A percentile compares a stretch with the other conserved stretches of the same genome.
These are phyloP conservation scores for Psilopsiagon aurifrons DNA, from an alignment of 2,113 vertebrate genomes.

Conservation along the genomic window DNA sequence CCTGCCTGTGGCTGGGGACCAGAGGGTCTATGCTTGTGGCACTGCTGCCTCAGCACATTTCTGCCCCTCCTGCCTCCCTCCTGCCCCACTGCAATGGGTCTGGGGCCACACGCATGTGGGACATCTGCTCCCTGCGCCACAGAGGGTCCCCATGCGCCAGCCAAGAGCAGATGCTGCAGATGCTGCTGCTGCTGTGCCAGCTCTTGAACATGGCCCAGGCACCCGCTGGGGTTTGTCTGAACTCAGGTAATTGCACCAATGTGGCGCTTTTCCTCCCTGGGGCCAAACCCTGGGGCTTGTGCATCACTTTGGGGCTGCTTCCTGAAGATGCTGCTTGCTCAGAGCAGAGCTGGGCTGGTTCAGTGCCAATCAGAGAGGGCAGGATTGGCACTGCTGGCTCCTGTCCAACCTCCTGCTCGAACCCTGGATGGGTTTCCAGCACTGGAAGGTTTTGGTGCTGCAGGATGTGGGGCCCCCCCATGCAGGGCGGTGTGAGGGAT, in stretches of 20 bases:
- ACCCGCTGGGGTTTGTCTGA: not conserved
- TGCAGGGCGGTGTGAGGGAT: not conserved
- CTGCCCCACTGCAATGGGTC: not conserved
- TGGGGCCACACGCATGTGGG: not conserved
- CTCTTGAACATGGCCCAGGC: not conserved
- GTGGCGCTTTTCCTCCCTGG: not conserved
- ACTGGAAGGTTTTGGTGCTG: not conserved
- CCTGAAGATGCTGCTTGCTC: not conserved
- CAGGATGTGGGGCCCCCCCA: accelerated
- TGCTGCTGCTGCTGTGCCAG: not conserved
- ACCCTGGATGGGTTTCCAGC: accelerated
- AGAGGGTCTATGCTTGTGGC: accelerated
- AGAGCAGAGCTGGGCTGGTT: not conserved
- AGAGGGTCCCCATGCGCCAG: accelerated
- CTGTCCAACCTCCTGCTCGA: not conserved
- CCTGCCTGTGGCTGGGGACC: not conserved
- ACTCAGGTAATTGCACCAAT: not conserved
- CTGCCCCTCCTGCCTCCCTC: not conserved
- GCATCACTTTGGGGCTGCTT: not conserved
- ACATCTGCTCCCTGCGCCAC: not conserved
- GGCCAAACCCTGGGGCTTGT: not conserved
- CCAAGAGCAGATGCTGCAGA: not conserved
- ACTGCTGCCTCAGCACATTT: not conserved
- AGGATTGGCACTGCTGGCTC: not conserved
- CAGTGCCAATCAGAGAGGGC: accelerated